Percentiles rank a stretch among this genome's conserved stretches.
Conservation (phyloP, 2,797 vertebrate species). For the Hoplostethus atlanticus region DNA sequence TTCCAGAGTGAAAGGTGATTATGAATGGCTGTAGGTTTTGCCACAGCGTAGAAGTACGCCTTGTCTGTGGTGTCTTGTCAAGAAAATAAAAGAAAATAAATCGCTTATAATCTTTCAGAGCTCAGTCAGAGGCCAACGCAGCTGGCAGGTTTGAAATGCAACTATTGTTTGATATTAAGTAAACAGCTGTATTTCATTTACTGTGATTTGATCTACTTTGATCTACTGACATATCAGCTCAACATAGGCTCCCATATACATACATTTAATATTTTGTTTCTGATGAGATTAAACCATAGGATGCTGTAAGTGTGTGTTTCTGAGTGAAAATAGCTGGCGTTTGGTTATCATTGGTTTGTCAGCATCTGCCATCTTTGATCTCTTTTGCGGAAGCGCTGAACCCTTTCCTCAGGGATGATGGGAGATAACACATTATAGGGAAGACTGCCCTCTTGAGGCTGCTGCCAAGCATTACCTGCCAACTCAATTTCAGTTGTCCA, state of each 20-base stretch:
- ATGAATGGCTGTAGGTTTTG: too few species aligned
- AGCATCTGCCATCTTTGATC: slow-evolving; percentile 60
- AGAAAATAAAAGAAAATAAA: slow-evolving; percentile 1
- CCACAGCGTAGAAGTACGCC: too few species aligned
- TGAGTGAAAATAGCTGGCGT: slow-evolving; percentile 27
- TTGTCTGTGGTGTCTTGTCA: background rate
- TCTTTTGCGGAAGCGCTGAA: slow-evolving; percentile 36
- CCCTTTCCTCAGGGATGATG: slow-evolving; percentile 25
- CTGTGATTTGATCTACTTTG: too few species aligned
- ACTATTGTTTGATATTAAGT: too few species aligned
- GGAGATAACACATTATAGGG: slow-evolving; percentile 35
- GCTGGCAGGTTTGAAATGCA: too few species aligned
- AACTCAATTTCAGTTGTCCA: background rate
- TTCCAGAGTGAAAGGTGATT: too few species aligned
- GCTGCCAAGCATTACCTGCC: slow-evolving; percentile 19
- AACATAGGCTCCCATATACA: background rate
- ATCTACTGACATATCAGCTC: too few species aligned
- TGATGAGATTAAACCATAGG: slow-evolving; percentile 36
- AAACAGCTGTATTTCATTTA: too few species aligned
- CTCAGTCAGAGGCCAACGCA: background rate
- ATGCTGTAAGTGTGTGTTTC: slow-evolving; percentile 22
- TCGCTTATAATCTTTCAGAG: background rate
- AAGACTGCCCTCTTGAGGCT: slow-evolving; percentile 75
- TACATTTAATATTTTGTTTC: slow-evolving; percentile 2
- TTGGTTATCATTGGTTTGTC: slow-evolving; percentile 47